phyloP scores from a whole-genome alignment of 2,797 vertebrate genomes.

The Sciurus carolinensis region DNA sequence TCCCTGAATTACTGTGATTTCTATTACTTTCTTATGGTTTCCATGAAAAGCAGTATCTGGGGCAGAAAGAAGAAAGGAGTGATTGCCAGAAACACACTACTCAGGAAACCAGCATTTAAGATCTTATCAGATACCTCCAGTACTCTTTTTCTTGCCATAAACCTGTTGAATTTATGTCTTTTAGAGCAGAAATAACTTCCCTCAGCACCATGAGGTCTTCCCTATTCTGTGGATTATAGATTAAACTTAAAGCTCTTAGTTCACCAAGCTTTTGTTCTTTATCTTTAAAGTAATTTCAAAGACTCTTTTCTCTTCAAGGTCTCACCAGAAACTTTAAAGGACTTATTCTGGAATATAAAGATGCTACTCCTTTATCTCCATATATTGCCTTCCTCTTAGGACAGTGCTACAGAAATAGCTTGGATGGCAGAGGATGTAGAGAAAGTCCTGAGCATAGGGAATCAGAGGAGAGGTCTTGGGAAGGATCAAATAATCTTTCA shows the following conservation, averaged over 20 bases:
- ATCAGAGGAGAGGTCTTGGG: not conserved
- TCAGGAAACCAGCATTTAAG: not conserved
- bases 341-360: conserved; percentile 28
- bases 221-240: not conserved
- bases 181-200: not conserved
- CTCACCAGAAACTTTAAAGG: not conserved
- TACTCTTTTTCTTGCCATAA: not conserved
- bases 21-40: not conserved
- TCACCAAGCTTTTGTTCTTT: conserved; percentile 11
- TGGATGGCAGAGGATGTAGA: not conserved
- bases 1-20: not conserved
- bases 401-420: not conserved
- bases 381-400: not conserved
- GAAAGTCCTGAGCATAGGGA: not conserved
- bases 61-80: too few species aligned
- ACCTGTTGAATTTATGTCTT: not conserved
- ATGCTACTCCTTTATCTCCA: not conserved
- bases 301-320: conserved; percentile 40
- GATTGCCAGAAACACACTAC: not conserved
- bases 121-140: not conserved
- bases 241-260: conserved; percentile 9
- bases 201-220: not conserved
- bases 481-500: not conserved
- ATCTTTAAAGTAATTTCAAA: conserved; percentile 70
- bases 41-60: not conserved